Evolutionary conservation across 2,888 invertebrate genomes (phyloP).

Genomic region (Cataglyphis albicans): DNA sequence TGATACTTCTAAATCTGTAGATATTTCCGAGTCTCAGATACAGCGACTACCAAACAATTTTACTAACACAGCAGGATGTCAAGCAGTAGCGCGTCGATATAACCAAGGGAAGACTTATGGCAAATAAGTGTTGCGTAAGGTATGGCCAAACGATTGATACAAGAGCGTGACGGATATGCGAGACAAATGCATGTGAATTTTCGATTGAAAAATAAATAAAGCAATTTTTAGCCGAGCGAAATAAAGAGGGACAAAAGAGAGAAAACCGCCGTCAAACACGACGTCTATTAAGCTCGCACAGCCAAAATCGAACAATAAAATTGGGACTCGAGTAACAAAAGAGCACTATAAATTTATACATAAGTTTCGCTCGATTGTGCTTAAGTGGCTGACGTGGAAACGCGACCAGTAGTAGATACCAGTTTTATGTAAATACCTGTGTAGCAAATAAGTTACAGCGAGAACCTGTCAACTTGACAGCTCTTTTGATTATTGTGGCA

Average conservation of each 20-base stretch:
- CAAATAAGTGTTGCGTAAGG: constrained; percentile 33
- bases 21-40: neutral
- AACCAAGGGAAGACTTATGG: constrained; percentile 7
- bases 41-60: constrained; percentile 5
- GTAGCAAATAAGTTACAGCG: constrained; percentile 67
- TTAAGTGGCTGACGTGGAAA: neutral
- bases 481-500: constrained; percentile 82
- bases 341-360: no score
- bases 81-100: constrained; percentile 23
- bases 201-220: neutral
- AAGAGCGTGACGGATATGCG: constrained; percentile 7
- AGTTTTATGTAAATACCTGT: constrained; percentile 44
- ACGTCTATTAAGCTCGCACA: neutral
- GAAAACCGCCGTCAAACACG: constrained; percentile 9
- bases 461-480: constrained; percentile 81
- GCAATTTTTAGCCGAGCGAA: constrained; percentile 25
- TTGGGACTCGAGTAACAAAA: no score
- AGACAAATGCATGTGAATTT: neutral
- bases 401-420: constrained; percentile 17
- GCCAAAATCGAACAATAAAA: no score
- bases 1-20: neutral
- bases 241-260: constrained; percentile 22
- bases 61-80: constrained; percentile 5
- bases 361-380: no score
- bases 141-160: neutral